Conservation (phyloP, 2,888 invertebrate species). For the Heliconius hortense region DNA sequence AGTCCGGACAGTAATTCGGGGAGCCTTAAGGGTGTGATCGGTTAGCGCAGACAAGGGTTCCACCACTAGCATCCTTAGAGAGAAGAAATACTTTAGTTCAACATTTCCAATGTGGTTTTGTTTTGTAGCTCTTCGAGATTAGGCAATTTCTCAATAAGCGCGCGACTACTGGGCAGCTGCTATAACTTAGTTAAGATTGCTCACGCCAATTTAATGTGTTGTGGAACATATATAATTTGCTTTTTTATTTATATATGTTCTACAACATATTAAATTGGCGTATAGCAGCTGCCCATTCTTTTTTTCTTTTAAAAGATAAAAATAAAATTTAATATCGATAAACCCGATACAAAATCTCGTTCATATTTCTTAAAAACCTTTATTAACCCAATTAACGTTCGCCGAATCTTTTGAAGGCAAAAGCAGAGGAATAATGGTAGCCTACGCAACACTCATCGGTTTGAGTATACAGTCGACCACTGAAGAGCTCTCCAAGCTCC, state of each 20-base stretch:
- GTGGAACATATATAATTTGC: constrained; percentile 52
- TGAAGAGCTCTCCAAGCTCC: constrained; percentile 66
- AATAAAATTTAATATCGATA: not conserved
- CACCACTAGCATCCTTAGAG: constrained; percentile 75
- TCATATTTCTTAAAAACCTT: constrained; percentile 22
- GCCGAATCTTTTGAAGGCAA: constrained; percentile 73
- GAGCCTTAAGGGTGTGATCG: constrained; percentile 80
- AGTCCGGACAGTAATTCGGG: constrained; percentile 79
- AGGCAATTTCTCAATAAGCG: constrained; percentile 80
- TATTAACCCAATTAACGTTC: constrained; percentile 63
- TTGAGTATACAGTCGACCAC: constrained; percentile 72
- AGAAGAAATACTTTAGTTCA: constrained; percentile 80
- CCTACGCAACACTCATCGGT: constrained; percentile 74
- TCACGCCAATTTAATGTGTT: constrained; percentile 79
- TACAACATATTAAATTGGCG: too few relatives aligned
- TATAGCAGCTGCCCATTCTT: too few relatives aligned
- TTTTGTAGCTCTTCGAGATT: constrained; percentile 81
- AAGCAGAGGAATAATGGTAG: constrained; percentile 62
- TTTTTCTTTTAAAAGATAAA: not conserved
- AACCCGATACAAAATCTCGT: not conserved
- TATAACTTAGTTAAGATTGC: constrained; percentile 75
- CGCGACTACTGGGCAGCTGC: constrained; percentile 72
- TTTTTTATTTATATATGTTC: too few relatives aligned
- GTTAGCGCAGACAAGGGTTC: constrained; percentile 79
- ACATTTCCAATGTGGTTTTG: constrained; percentile 80